Evolutionary conservation across 1,140 invertebrate species (phyloP), one percentile per base, ranked within the genome.

Genomic region (Mamestra configurata): DNA sequence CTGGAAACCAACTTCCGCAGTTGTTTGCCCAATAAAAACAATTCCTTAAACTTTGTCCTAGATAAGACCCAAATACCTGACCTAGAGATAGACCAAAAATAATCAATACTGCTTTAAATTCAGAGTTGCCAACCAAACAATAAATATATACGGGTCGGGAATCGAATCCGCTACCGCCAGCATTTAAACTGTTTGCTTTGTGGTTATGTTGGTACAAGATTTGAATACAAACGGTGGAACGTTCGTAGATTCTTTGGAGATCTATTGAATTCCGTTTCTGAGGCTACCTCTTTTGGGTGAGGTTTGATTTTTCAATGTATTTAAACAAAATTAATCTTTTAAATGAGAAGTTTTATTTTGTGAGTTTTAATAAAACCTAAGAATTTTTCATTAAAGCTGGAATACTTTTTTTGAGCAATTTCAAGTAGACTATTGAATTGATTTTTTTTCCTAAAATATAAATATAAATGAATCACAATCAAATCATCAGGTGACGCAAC

Each of bases 131-230:
- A 43, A 20, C 46, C 31, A 72, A 73, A 79, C 70, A 79, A 79
- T 79, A 79, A 79, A 79, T 79, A 79, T 46, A 40, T 46, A 46
- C 49, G 40, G 55, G 15, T 8, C 55, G 78, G 77, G 73, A 79
- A 73, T 79, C 78, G 78, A 79, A 79, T 70, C 57, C 35, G 18
- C 57, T 43, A 53, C 55, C 70, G 57, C 40, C n/a, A 66, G 57
- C 70, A 35, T 73, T 75, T 75, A 53, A 86, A 81, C 68, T 27
- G 75, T 78, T 78, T 77, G 40, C 43, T 49, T 61, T 78, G 76
- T 35, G 76, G 76, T 68, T 57, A 76, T 43, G 4, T 27, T 13
- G n/a, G 22, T 7, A 78, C 73, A 43, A n/a, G 31, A 22, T 70
- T 68, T 72, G 77, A 79, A 79, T 79, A 72, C 20, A 72, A 78